These are phyloP conservation scores for Calameuta pallipes DNA, from an alignment of 2,888 invertebrate species.

Conservation along the genomic window DNA sequence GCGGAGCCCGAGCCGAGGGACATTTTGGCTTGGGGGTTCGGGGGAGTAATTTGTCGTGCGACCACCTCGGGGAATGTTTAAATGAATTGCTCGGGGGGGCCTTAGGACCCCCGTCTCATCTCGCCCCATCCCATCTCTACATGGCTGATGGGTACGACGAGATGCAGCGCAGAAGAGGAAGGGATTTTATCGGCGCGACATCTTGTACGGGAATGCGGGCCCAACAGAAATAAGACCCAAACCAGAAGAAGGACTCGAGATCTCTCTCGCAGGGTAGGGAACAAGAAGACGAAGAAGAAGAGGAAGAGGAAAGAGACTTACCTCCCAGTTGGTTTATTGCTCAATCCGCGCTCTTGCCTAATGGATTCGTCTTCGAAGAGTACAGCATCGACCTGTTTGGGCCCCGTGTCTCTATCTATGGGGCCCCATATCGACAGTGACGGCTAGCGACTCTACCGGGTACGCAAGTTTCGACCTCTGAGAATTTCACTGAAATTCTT, in stretches of 20 bases:
- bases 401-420: conserved; percentile 24
- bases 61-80: conserved; percentile 66
- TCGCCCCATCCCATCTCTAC: background rate
- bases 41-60: conserved; percentile 66
- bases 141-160: conserved; percentile 12
- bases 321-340: conserved; percentile 66
- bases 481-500: background rate
- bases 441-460: conserved; percentile 4
- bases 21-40: conserved; percentile 52
- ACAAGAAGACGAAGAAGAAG: conserved; percentile 6
- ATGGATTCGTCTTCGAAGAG: conserved; percentile 60
- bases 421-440: conserved; percentile 6
- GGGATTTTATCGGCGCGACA: conserved; percentile 65
- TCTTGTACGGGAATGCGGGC: conserved; percentile 66
- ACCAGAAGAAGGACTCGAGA: conserved; percentile 24
- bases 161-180: conserved; percentile 30
- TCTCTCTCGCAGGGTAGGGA: conserved; percentile 18
- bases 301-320: conserved; percentile 51
- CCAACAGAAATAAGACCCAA: conserved; percentile 53
- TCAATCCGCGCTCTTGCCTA: conserved; percentile 63
- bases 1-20: conserved; percentile 29
- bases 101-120: conserved; percentile 16
- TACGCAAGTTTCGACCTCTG: conserved; percentile 1
- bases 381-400: conserved; percentile 31
- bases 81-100: conserved; percentile 62